Conservation (phyloP, 2,888 invertebrate genomes). For the Patella depressa region DNA sequence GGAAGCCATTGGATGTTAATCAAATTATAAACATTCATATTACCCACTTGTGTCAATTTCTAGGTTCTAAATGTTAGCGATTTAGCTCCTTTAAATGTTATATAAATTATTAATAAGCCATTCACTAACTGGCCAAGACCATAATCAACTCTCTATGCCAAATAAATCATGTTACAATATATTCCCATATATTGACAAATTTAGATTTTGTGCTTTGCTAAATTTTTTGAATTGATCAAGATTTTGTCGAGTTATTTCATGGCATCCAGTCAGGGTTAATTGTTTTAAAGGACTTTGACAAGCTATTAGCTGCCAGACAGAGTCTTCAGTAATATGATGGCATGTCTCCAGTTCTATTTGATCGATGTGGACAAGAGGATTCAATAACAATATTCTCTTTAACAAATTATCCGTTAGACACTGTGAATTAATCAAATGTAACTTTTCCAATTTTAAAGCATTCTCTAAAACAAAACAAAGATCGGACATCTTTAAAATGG, state of each 20-base stretch:
- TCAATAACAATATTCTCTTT: slow-evolving; percentile 14
- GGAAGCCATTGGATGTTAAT: no score
- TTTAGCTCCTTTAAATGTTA: no score
- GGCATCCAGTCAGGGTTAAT: slow-evolving; percentile 24
- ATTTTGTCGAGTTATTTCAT: slow-evolving; percentile 19
- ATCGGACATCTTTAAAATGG: slow-evolving; percentile 19
- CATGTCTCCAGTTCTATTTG: slow-evolving; percentile 25
- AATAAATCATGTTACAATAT: no score
- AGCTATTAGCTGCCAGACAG: slow-evolving; percentile 19
- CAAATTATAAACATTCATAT: no score
- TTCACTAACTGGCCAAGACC: no score
- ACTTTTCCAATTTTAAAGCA: slow-evolving; percentile 20
- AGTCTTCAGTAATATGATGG: slow-evolving; percentile 17
- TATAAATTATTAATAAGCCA: no score
- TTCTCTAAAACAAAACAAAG: slow-evolving; percentile 25
- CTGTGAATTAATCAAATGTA: slow-evolving; percentile 30
- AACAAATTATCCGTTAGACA: slow-evolving; percentile 28
- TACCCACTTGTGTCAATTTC: no score
- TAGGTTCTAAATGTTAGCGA: no score
- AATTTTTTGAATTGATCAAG: slow-evolving; percentile 7
- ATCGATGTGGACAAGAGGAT: slow-evolving; percentile 23
- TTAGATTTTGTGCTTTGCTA: slow-evolving; percentile 6
- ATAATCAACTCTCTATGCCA: no score
- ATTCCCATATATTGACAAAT: slow-evolving; percentile 25
- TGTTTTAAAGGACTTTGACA: slow-evolving; percentile 15